Evolutionary conservation across 2,888 invertebrate genomes (phyloP), one percentile per base, ranked within the genome.

Genomic region (Actias luna): DNA sequence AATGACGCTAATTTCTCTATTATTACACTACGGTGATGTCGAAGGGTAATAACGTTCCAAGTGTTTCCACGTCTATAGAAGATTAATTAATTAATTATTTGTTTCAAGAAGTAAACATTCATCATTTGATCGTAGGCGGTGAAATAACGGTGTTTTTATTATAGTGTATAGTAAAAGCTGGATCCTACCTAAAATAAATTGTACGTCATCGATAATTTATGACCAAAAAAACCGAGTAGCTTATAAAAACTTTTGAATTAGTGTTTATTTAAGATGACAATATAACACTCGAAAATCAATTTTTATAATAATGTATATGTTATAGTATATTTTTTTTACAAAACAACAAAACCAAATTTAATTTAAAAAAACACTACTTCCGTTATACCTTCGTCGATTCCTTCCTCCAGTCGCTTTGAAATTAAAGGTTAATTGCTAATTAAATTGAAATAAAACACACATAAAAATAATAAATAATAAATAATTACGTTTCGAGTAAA

Each of bases 1-100:
- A 67, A 70, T 70, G 68, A 68, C 69, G 69, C 72, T 78, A 80
- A 83, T 83, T 78, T 80, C 79, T 78, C 75, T 74, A 74, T 80
- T 79, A 86, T 86, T 84, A 84, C 63, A 64, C 69, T 65, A 65
- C 66, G 68, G 71, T 69, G 73, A 70, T 33, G 59, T 58, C 61
- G 36, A 42, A 42, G 57, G 39, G 42, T 39, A n/a, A n/a, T n/a
- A 57, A 31, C 22, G 42, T 10, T 62, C 42, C 58, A 46, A 31
- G 31, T 42, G 39, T 57, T 42, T 58, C 18, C 14, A 42, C 25
- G 58, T 42, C 31, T 58, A 31, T 29, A 29, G 2, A 10, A 12
- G 16, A 42, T 22, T 62, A 25, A 62, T 61, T 31, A 39, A 42
- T 25, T 27, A 42, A 58, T 62, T 39, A 62, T 57, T 42, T 62